A percentile compares a stretch with the other conserved stretches of the same genome.
Evolutionary conservation across 2,113 vertebrate genomes (phyloP).

Genomic region (Anoura caudifer): DNA sequence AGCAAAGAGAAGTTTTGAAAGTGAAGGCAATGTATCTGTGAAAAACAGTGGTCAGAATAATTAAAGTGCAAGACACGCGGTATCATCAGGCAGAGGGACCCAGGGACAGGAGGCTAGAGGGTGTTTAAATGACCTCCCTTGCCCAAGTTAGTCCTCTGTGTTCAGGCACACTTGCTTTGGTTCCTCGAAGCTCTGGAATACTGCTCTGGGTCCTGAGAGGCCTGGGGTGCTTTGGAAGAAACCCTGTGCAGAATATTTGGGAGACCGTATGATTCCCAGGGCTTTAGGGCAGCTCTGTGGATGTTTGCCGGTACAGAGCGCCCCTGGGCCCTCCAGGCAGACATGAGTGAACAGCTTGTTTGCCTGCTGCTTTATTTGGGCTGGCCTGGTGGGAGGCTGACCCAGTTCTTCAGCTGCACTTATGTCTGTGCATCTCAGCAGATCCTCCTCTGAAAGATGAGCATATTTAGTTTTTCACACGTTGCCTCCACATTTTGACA

Average conservation of each 20-base stretch:
- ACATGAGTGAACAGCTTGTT: neutral
- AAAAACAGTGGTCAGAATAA: neutral
- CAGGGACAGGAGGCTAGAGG: neutral
- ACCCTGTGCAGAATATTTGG: neutral
- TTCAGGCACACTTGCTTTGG: neutral
- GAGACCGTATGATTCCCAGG: neutral
- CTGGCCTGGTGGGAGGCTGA: slow-evolving; percentile 64
- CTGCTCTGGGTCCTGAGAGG: neutral
- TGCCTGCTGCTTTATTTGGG: slow-evolving; percentile 53
- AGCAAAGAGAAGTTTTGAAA: slow-evolving; percentile 22
- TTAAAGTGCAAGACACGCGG: neutral
- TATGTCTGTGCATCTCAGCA: neutral
- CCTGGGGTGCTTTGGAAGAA: neutral
- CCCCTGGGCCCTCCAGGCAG: neutral
- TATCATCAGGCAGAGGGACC: neutral
- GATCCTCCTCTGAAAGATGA: slow-evolving; percentile 61
- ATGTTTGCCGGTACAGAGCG: neutral
- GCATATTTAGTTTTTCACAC: slow-evolving; percentile 75
- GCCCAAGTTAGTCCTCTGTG: neutral
- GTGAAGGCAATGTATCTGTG: neutral
- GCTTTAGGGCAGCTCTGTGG: neutral
- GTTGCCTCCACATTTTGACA: slow-evolving; percentile 76
- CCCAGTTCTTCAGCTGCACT: slow-evolving; percentile 58
- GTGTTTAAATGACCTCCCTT: neutral
- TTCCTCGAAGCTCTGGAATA: neutral